These are phyloP conservation scores for Tiliacea citrago DNA, from an alignment of 2,888 invertebrate genomes.

Conservation along the genomic window DNA sequence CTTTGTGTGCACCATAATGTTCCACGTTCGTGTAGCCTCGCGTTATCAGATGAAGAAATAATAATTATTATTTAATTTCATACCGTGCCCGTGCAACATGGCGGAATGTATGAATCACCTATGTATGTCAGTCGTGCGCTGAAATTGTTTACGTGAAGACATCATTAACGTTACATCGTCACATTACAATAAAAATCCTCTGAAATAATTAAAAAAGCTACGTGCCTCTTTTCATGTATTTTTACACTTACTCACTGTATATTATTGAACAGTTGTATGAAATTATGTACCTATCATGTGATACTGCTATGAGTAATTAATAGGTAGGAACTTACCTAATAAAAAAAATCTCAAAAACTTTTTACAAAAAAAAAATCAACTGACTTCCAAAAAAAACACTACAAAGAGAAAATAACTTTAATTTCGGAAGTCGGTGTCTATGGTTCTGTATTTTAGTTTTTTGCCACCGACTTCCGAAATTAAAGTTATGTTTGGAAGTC, in stretches of 20 bases:
- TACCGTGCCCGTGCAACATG: slow-evolving; percentile 30
- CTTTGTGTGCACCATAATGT: slow-evolving; percentile 53
- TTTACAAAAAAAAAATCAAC: too few relatives aligned
- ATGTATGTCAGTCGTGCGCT: slow-evolving; percentile 46
- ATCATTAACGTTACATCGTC: neutral
- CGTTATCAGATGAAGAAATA: slow-evolving; percentile 57
- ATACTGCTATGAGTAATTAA: neutral
- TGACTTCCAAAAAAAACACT: too few relatives aligned
- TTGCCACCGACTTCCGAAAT: too few relatives aligned
- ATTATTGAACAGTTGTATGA: slow-evolving; percentile 13
- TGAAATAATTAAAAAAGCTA: neutral
- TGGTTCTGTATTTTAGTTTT: too few relatives aligned
- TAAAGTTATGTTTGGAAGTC: too few relatives aligned
- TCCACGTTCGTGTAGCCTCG: slow-evolving; percentile 44
- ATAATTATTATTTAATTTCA: slow-evolving; percentile 53
- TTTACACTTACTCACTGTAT: neutral
- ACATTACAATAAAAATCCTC: neutral
- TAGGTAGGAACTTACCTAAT: neutral
- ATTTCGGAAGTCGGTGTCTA: too few relatives aligned
- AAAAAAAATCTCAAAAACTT: neutral
- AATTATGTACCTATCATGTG: neutral
- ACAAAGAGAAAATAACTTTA: too few relatives aligned
- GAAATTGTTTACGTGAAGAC: slow-evolving; percentile 27
- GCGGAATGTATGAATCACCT: slow-evolving; percentile 26
- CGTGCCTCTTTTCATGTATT: neutral